A percentile compares a stretch with the other conserved stretches of the same genome.
These are phyloP conservation scores for Tetheella fluctuosa DNA, from an alignment of 2,888 invertebrate species.

Conservation along the genomic window DNA sequence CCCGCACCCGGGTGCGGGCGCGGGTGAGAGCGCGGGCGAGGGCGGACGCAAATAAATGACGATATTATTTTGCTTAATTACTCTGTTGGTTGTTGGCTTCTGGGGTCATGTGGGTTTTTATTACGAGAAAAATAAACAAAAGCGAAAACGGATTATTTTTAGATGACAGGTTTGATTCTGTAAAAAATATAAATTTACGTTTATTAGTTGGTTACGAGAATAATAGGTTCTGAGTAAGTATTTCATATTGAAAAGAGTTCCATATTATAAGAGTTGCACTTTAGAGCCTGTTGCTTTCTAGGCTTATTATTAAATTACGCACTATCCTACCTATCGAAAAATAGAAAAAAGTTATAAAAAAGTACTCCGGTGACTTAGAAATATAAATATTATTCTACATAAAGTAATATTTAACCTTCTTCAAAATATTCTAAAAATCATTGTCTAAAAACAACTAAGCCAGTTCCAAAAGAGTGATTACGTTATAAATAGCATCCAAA, in stretches of 20 bases:
- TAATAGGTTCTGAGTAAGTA: no score
- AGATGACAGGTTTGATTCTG: not conserved
- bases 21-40: conserved; percentile 12
- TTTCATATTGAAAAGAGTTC: no score
- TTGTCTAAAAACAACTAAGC: not conserved
- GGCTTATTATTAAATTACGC: no score
- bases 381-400: no score
- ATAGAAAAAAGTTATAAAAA: no score
- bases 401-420: no score
- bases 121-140: conserved; percentile 1
- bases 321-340: no score
- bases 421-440: not conserved
- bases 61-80: conserved; percentile 47
- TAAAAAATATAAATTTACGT: not conserved
- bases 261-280: no score
- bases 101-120: conserved; percentile 15
- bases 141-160: not conserved
- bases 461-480: not conserved
- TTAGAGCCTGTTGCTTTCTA: no score
- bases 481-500: conserved; percentile 13
- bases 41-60: conserved; percentile 35
- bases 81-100: conserved; percentile 13
- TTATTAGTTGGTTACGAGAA: not conserved
- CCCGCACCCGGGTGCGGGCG: conserved; percentile 14
- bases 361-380: no score